phyloP scores from a whole-genome alignment of 2,888 invertebrate species.

The Eilema sororculum region DNA sequence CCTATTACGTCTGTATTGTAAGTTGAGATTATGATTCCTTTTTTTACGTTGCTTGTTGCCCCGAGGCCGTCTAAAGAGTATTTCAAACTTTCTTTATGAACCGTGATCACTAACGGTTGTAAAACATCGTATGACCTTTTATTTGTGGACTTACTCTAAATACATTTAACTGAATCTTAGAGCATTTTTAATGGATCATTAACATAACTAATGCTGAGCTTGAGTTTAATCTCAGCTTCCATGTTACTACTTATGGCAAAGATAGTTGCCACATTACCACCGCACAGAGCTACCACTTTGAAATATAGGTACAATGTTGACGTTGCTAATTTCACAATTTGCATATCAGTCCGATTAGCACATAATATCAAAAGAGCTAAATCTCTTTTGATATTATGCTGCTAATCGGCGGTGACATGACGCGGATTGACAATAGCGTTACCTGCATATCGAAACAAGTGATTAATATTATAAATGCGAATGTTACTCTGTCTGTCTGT shows the following conservation, averaged over 20 bases:
- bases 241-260: not conserved
- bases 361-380: no score
- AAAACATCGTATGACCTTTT: not conserved
- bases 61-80: not conserved
- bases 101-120: not conserved
- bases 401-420: not conserved
- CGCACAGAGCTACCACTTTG: not conserved
- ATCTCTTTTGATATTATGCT: no score
- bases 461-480: no score
- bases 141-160: not conserved
- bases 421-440: not conserved
- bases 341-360: no score
- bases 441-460: no score
- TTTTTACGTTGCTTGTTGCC: not conserved
- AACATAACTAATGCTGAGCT: not conserved
- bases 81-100: not conserved
- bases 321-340: not conserved
- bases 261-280: not conserved
- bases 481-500: no score
- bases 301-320: not conserved
- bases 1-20: slow-evolving; percentile 7
- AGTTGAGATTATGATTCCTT: not conserved
- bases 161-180: not conserved
- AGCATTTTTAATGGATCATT: not conserved
- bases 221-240: not conserved